Base-by-base conservation (phyloP, 1,140 invertebrate genomes). In the Lamellibrachia luymesi region DNA sequence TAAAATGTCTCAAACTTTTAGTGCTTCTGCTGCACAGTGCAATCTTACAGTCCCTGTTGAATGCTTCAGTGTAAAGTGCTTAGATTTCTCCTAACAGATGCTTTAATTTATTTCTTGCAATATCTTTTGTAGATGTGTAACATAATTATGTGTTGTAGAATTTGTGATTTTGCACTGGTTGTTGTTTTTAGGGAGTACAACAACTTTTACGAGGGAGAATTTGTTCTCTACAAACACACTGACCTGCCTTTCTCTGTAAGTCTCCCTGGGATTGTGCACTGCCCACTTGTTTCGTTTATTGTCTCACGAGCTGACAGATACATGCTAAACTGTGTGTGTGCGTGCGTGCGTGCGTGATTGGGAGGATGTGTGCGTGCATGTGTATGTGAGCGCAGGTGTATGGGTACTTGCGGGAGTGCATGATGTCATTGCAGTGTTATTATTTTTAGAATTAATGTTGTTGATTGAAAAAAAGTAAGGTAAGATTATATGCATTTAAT, bases 191-290 rank as follows among this genome's bases (percentile, higher is more conserved):
- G 95, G 64, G 92, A 91, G 27, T 96, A 95, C 93, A 94, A 96
- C 93, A 95, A 95, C 92, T 95, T 95, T 92, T 94, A 93, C 90
- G 94, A 96, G 92, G 96, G 96, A 92, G 95, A 95, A 92, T 96
- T 96, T 94, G 93, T 96, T 25, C 90, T 96, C 50, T 96, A 95
- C 92, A 94, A 93, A 93, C 95, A 96, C 93, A 94, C 50, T 52
- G 94, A 56, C 25, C 92, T 94, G 51, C 93, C 93, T 25, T 93
- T 93, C 92, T 52, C 90, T 93, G 95, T 95, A 93, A 92, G 94
- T 38, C 17, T 10, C 64, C 13, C 64, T 80, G 13, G 2, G 64
- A 80, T 0, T 1, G 0, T 80, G 25, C 64, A 80, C 64, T 80
- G 64, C 64, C 2, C 13, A 22, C 25, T 80, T 80, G 64, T 6